Evolutionary conservation across 2,113 vertebrate species (phyloP), one percentile per base, ranked within the genome.

Genomic region (Speoplatyrhinus poulsoni): DNA sequence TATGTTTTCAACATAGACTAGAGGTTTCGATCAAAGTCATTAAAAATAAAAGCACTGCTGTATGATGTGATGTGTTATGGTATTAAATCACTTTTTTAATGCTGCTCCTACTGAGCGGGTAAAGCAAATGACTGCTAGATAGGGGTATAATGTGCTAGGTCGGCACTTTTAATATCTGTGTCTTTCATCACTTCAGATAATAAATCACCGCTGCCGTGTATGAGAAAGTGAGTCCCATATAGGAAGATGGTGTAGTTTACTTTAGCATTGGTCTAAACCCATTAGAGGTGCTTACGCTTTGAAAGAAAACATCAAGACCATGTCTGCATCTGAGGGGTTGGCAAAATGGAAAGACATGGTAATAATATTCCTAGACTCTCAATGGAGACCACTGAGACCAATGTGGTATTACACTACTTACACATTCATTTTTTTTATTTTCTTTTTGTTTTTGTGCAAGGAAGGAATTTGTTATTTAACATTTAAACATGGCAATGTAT

Each of bases 181-280:
- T 64, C 79, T 86, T 91, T 87, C 75, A 87, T 89, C 85, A 89
- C 67, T 32, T 47, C 3, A n/a, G 33, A 49, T 77, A 67, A 88
- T 90, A 90, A 84, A 91, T 91, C 87, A 84, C 63, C 3, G 0
- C 33, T 26, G 60, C 7, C 61, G 56, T 68, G 75, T 85, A 77
- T 88, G 85, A 85, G 86, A 89, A 88, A 82, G 71, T 58, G 77
- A 73, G 70, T 67, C 48, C 58, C 41, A 67, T 77, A 46, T 46
- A 68, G 72, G 79, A 80, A 87, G 88, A 89, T 55, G 69, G 53
- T 17, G 19, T 26, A 53, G 52, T 71, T 69, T 60, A 69, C 57
- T 12, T 57, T 81, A 71, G 71, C 48, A 71, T 73, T 76, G 16
- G 65, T 80, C 56, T 55, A 46, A 66, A 80, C 53, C 56, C 50